Evolutionary conservation across 2,797 vertebrate genomes (phyloP), one percentile per base, ranked within the genome.

Genomic region (Sylvilagus floridanus): DNA sequence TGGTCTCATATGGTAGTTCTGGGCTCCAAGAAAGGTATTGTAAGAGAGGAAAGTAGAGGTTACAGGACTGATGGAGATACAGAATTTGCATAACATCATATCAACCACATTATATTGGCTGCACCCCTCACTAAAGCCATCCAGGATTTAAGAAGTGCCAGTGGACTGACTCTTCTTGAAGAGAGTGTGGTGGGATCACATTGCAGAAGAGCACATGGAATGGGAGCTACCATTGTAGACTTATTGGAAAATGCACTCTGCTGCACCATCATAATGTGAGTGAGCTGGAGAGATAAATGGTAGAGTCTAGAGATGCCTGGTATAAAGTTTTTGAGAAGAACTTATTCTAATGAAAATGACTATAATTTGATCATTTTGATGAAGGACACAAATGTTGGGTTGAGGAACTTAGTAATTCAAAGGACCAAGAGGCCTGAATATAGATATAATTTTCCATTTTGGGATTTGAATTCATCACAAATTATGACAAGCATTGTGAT

Each of bases 211-310:
- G 37, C 2, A 1, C 7, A 5, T 17, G 32, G 9, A 47, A 26
- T 60, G 71, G 71, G 63, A 54, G 4, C 52, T 62, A 47, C 5
- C 2, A 3, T 69, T 37, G 32, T 65, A 50, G 37, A 6, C 19
- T 4, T 66, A 35, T 42, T 62, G 19, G 32, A 85, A 91, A 84
- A 32, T 54, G 57, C 17, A 28, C 0, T 26, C 24, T 12, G 6
- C n/a, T 22, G 3, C 1, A 14, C 1, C 32, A 35, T 26, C 12
- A 0, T 22, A 63, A 24, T 50, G 13, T 57, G 24, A 60, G 17
- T 37, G 5, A 82, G n/a, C 37, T 81, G 35, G 17, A 75, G 57
- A 75, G 50, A 32, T 9, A 83, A 72, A 57, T 65, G 26, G 1
- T 2, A 11, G 12, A 57, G 17, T 84, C 47, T 82, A 76, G 30